Conservation (phyloP, 1,140 invertebrate genomes). For the Nixonia krombeini region DNA sequence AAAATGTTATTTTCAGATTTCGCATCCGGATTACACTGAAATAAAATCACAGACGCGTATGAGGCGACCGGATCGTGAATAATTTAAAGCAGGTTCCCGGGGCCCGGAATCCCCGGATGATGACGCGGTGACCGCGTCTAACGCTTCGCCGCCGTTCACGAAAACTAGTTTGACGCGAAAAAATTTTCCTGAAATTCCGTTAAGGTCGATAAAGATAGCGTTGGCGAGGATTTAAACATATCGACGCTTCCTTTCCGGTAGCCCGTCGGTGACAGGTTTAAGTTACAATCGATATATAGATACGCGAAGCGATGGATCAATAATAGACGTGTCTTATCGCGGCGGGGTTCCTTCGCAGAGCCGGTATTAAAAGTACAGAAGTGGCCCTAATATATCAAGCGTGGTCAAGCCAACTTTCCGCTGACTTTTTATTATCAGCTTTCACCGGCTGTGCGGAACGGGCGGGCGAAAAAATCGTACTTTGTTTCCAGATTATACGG, state of each 20-base stretch:
- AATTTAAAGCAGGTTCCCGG: neutral
- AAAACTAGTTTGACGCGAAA: constrained; percentile 5
- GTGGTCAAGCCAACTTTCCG: neutral
- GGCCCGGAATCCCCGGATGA: neutral
- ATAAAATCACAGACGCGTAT: neutral
- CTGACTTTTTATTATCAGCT: neutral
- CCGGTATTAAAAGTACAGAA: constrained; percentile 40
- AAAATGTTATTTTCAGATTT: too few relatives aligned
- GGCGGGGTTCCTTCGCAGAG: constrained; percentile 2
- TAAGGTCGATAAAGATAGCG: constrained; percentile 12
- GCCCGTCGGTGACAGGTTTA: neutral
- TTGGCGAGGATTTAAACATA: constrained; percentile 4
- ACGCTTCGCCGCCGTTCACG: neutral
- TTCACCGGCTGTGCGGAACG: neutral
- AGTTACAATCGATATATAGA: neutral
- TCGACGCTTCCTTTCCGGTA: constrained; percentile 7
- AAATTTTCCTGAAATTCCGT: constrained; percentile 8
- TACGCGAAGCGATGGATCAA: constrained; percentile 35
- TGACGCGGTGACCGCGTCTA: constrained; percentile 1
- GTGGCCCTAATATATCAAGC: constrained; percentile 21
- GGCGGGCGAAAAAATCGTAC: neutral
- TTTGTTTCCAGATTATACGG: too few relatives aligned
- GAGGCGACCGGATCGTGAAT: neutral
- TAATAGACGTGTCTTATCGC: constrained; percentile 47
- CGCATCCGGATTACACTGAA: too few relatives aligned